phyloP scores from a whole-genome alignment of 2,113 vertebrate species.

The Vulpes lagopus region DNA sequence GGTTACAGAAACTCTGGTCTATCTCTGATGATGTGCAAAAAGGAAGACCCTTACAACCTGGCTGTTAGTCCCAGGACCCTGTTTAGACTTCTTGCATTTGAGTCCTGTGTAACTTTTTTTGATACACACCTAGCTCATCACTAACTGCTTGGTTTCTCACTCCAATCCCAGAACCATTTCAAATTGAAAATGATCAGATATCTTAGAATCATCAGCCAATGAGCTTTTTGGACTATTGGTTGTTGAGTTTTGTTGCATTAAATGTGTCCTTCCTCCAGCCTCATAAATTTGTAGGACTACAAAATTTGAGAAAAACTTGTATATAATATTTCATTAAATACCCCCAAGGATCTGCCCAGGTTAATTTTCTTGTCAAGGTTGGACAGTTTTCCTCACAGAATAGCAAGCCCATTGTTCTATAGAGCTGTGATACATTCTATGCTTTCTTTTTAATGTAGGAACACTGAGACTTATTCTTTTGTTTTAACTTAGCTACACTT shows the following conservation, averaged over 20 bases:
- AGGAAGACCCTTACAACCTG: neutral
- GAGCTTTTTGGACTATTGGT: neutral
- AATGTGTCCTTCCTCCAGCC: neutral
- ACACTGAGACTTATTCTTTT: conserved; percentile 67
- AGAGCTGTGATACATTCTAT: neutral
- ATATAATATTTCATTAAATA: neutral
- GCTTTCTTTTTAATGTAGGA: conserved; percentile 69
- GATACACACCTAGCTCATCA: neutral
- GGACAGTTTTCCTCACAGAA: neutral
- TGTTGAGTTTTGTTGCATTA: neutral
- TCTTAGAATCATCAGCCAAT: neutral
- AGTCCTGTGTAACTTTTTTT: neutral
- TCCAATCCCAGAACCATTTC: neutral
- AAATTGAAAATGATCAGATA: conserved; percentile 33
- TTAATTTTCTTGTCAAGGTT: conserved; percentile 47
- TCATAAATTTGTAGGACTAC: neutral
- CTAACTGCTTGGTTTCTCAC: neutral
- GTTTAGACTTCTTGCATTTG: neutral
- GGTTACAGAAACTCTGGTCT: neutral
- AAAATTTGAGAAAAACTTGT: neutral
- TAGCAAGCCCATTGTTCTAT: conserved; percentile 42
- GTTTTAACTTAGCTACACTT: conserved; percentile 76
- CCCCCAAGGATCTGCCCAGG: neutral
- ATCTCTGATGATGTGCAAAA: neutral
- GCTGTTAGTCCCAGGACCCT: neutral